Evolutionary conservation across 2,888 invertebrate species (phyloP).

Genomic region (Listrodromus nycthemerus): DNA sequence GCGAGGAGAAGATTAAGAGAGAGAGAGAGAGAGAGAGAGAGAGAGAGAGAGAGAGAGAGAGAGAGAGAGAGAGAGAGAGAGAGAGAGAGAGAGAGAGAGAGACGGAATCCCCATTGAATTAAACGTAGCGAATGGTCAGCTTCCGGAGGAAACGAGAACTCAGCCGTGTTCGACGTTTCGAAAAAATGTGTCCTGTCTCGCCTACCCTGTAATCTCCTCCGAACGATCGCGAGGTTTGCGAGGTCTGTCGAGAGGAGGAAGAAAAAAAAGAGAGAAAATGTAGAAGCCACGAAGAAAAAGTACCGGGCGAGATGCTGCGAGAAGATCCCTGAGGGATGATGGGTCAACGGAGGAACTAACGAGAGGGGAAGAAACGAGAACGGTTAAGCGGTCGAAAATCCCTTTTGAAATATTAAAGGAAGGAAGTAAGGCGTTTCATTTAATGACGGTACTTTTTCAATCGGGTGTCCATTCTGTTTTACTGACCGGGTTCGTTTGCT

Average conservation of each 20-base stretch:
- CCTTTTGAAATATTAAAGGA: slow-evolving; percentile 49
- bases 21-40: neutral
- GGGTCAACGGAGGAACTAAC: slow-evolving; percentile 11
- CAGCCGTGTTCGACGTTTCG: slow-evolving; percentile 45
- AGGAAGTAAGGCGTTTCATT: slow-evolving; percentile 59
- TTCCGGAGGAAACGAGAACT: slow-evolving; percentile 63
- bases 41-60: neutral
- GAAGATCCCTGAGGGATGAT: slow-evolving; percentile 6
- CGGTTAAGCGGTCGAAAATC: slow-evolving; percentile 54
- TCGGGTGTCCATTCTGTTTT: neutral
- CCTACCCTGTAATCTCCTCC: slow-evolving; percentile 48
- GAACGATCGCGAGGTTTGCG: slow-evolving; percentile 39
- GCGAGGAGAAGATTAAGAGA: slow-evolving; percentile 11
- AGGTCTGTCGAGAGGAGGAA: slow-evolving; percentile 26
- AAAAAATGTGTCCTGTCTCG: slow-evolving; percentile 39
- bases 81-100: neutral
- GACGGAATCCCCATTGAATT: slow-evolving; percentile 49
- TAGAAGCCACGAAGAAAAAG: slow-evolving; percentile 10
- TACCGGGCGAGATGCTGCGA: slow-evolving; percentile 3
- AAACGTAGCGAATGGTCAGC: slow-evolving; percentile 64
- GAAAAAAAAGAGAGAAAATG: slow-evolving; percentile 5
- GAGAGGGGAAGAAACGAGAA: slow-evolving; percentile 37
- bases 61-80: neutral
- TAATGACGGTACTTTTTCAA: slow-evolving; percentile 57
- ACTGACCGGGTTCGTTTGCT: too few species aligned